Evolutionary conservation across 1,140 invertebrate species (phyloP).

Genomic region (Ceratosolen fusciceps): DNA sequence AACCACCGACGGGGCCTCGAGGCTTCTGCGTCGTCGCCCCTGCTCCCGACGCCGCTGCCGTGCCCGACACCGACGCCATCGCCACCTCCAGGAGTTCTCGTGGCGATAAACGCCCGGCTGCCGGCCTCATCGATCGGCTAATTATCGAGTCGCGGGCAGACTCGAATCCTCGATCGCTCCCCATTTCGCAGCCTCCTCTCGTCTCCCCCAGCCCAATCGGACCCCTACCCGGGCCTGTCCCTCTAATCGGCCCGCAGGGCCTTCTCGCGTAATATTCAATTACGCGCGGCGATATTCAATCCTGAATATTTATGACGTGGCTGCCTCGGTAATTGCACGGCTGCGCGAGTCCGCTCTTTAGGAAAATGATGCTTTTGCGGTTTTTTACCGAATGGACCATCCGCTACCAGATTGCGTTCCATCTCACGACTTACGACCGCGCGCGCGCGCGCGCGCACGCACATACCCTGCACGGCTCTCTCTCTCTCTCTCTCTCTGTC

Average conservation of each 20-base stretch:
- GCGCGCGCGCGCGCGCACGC: too few species aligned
- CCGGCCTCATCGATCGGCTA: neutral
- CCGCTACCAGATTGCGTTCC: neutral
- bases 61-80: neutral
- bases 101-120: neutral
- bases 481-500: too few species aligned
- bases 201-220: too few species aligned
- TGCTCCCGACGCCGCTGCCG: too few species aligned
- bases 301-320: conserved; percentile 41
- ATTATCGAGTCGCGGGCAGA: conserved; percentile 12
- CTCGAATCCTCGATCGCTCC: conserved; percentile 20
- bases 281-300: conserved; percentile 33
- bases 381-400: neutral
- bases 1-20: too few species aligned
- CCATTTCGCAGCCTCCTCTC: neutral
- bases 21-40: too few species aligned
- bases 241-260: neutral
- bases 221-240: neutral
- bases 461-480: too few species aligned
- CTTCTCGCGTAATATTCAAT: conserved; percentile 42
- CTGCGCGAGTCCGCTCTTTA: neutral
- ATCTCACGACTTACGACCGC: too few species aligned
- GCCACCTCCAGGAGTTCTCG: neutral
- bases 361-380: neutral
- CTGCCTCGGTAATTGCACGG: neutral